Conservation (phyloP, 2,113 vertebrate genomes). For the Aspiorhynchus laticeps region DNA sequence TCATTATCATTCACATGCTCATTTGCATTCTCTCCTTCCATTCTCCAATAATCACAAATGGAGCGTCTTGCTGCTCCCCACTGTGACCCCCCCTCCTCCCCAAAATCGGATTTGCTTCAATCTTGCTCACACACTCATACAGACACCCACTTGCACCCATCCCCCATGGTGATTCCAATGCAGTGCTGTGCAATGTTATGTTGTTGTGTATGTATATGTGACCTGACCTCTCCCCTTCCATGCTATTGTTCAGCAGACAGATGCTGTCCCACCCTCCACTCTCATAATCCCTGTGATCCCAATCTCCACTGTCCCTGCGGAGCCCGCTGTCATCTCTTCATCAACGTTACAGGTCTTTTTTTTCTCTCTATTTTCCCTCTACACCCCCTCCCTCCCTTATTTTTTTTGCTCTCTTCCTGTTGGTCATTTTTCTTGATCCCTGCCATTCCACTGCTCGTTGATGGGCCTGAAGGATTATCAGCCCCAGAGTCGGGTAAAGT, state of each 20-base stretch:
- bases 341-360: conserved; percentile 89
- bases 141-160: conserved; percentile 22
- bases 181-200: conserved; percentile 34
- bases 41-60: not conserved
- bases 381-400: not conserved
- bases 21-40: conserved; percentile 26
- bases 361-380: conserved; percentile 67
- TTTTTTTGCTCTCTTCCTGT: conserved; percentile 68
- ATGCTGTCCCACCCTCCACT: conserved; percentile 87
- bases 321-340: conserved; percentile 86
- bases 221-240: conserved; percentile 71
- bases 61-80: not conserved
- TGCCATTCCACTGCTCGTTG: conserved; percentile 54
- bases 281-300: conserved; percentile 95
- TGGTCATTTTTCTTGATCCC: conserved; percentile 62
- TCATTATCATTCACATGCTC: conserved; percentile 1
- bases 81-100: too few relatives aligned
- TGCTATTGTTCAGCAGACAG: conserved; percentile 90
- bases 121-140: conserved; percentile 6
- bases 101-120: not conserved
- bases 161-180: not conserved
- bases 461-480: conserved; percentile 57
- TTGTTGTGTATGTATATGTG: conserved; percentile 64
- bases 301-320: conserved; percentile 89
- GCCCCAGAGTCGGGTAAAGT: conserved; percentile 22